phyloP scores from a whole-genome alignment of 30 jellyfish, hydroid and myxozoan species.

The Clytia hemisphaerica region DNA sequence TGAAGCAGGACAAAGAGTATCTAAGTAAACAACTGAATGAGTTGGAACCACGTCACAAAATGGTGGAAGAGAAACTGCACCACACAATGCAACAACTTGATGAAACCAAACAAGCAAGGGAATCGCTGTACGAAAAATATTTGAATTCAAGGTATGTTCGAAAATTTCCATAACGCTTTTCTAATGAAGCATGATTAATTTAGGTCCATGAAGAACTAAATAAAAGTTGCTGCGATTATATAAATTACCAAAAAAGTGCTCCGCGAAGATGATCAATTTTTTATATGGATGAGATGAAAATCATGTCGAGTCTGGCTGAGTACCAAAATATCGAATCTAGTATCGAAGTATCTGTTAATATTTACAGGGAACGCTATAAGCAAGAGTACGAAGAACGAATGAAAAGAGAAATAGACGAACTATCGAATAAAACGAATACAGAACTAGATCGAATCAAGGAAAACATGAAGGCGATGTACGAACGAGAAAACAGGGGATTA shows the following conservation, averaged over 20 bases:
- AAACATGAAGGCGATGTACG: constrained; percentile 54
- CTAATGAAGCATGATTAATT: not conserved
- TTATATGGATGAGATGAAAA: no score
- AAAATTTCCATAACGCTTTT: no score
- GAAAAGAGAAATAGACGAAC: constrained; percentile 38
- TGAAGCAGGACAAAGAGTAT: constrained; percentile 64
- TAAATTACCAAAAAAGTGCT: no score
- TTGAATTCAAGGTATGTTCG: constrained; percentile 63
- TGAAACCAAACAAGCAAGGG: constrained; percentile 56
- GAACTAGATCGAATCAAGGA: constrained; percentile 59
- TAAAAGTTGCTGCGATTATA: not conserved
- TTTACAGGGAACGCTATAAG: constrained; percentile 60
- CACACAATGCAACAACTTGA: constrained; percentile 45
- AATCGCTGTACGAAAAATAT: constrained; percentile 68
- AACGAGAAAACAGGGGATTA: constrained; percentile 77
- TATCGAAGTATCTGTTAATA: no score
- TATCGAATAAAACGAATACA: constrained; percentile 40
- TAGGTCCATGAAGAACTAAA: not conserved
- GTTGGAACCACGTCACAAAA: constrained; percentile 52
- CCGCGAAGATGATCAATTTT: no score
- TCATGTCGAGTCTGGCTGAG: no score
- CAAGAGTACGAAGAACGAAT: constrained; percentile 57
- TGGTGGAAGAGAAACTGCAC: constrained; percentile 44
- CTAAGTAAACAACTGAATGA: constrained; percentile 52
- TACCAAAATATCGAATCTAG: no score